Evolutionary conservation across 2,113 vertebrate species (phyloP).

Genomic region (Hippolais icterina): DNA sequence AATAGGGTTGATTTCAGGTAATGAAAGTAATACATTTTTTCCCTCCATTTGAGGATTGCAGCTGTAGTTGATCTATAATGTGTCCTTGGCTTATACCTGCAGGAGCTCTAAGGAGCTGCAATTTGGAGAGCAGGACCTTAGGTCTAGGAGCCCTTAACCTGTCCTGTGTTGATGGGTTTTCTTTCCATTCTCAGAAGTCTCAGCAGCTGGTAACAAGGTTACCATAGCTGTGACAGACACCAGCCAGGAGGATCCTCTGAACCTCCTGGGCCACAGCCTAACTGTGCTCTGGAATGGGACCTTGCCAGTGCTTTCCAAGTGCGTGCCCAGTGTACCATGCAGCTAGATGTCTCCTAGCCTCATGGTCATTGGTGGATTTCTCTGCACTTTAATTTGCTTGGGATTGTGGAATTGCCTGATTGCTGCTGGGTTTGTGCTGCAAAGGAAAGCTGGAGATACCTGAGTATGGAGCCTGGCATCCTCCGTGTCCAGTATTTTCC

Average conservation of each 20-base stretch:
- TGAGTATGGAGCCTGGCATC: not conserved
- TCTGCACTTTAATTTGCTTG: not conserved
- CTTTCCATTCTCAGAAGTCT: not conserved
- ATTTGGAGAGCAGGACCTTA: not conserved
- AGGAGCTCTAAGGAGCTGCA: not conserved
- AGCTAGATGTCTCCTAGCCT: not conserved
- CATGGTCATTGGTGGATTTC: rapidly evolving
- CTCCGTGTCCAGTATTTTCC: not conserved
- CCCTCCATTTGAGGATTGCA: not conserved
- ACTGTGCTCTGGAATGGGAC: not conserved
- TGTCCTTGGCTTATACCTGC: not conserved
- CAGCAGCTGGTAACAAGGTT: not conserved
- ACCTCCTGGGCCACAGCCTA: not conserved
- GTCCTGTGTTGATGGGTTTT: not conserved
- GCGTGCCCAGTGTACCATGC: rapidly evolving
- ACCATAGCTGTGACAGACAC: not conserved
- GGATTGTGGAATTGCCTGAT: not conserved
- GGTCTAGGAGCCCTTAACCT: not conserved
- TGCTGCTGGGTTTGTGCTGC: not conserved
- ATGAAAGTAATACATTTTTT: not conserved
- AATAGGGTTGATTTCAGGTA: slow-evolving; percentile 31
- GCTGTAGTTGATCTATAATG: not conserved
- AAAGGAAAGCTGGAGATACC: not conserved
- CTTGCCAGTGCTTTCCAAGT: not conserved
- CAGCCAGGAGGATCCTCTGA: not conserved